Percentiles rank a stretch among this genome's conserved stretches.
Evolutionary conservation across 2,113 vertebrate genomes (phyloP).

Genomic region (mouse (Mus musculus)): GRCm39 chr13:98455501-98456000

Average conservation of each 20-base stretch:
- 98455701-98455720: too few relatives aligned
- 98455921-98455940: background rate
- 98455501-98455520: slow-evolving; percentile 19
- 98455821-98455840: background rate
- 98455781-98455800: too few relatives aligned
- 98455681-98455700: background rate
- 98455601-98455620: slow-evolving; percentile 29
- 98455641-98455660: slow-evolving; percentile 15
- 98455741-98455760: too few relatives aligned
- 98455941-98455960: background rate
- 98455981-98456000: background rate
- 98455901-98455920: background rate
- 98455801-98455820: too few relatives aligned
- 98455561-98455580: slow-evolving; percentile 7
- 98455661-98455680: background rate
- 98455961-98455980: background rate
- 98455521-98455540: background rate
- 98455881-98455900: background rate
- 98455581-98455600: slow-evolving; percentile 56
- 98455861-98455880: background rate
- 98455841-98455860: background rate
- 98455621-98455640: slow-evolving; percentile 40
- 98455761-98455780: too few relatives aligned
- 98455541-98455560: slow-evolving; percentile 8
- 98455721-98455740: too few relatives aligned